These are phyloP conservation scores for Puma concolor DNA, from an alignment of 2,113 vertebrate genomes.

Conservation along the genomic window DNA sequence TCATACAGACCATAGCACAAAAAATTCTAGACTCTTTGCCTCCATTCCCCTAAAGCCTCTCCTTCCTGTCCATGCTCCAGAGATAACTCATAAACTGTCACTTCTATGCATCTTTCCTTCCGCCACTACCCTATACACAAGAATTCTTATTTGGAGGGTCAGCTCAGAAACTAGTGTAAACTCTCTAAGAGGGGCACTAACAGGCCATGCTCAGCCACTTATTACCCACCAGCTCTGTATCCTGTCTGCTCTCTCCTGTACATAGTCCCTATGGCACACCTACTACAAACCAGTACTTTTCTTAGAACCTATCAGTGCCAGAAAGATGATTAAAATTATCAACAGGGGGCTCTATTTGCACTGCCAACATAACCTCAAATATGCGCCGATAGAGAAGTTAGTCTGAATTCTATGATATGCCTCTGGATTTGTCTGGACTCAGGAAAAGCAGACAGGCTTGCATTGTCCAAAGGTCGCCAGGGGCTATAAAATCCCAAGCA, in stretches of 20 bases:
- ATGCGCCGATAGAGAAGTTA: not conserved
- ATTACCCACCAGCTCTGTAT: not conserved
- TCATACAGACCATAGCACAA: not conserved
- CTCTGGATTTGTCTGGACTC: not conserved
- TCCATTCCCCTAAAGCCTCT: not conserved
- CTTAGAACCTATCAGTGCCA: not conserved
- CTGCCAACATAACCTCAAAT: not conserved
- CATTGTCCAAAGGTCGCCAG: not conserved
- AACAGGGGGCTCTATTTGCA: not conserved
- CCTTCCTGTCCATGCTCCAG: not conserved
- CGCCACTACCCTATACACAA: not conserved
- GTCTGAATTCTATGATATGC: not conserved
- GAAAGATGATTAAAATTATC: conserved; percentile 36
- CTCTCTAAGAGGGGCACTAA: not conserved
- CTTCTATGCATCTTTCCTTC: conserved; percentile 23
- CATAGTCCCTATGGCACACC: not conserved
- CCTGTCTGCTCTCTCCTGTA: not conserved
- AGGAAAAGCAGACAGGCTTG: not conserved
- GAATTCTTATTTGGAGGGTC: conserved; percentile 21
- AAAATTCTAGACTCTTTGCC: not conserved
- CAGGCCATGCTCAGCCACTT: not conserved
- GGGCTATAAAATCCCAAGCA: not conserved
- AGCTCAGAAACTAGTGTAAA: not conserved
- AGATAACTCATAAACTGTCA: conserved; percentile 10
- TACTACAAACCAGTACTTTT: not conserved